These are phyloP conservation scores for Tinamus major DNA, from an alignment of 2,797 vertebrate genomes.

Conservation along the genomic window DNA sequence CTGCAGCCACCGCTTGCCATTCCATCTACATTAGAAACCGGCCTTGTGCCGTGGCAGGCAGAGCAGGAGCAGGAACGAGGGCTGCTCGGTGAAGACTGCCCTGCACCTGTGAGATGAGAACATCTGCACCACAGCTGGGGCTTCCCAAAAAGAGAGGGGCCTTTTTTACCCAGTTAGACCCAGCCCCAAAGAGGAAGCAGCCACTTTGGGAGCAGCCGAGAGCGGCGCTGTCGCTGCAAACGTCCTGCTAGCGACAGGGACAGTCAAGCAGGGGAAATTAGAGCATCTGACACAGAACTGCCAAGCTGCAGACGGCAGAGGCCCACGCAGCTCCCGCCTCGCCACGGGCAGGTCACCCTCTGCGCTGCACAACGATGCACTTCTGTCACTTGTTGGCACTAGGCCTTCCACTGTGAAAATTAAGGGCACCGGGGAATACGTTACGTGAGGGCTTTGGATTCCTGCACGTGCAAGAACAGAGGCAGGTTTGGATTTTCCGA, in stretches of 20 bases:
- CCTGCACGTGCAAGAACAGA: fast-evolving
- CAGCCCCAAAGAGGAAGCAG: not conserved
- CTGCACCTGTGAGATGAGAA: fast-evolving
- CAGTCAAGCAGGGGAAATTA: not conserved
- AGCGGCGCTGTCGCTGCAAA: fast-evolving
- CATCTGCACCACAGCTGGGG: not conserved
- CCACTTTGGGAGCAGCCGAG: not conserved
- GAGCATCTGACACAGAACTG: not conserved
- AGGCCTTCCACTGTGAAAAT: not conserved
- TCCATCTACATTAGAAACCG: not conserved
- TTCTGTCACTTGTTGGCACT: not conserved
- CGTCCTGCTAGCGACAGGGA: not conserved
- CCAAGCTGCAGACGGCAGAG: not conserved
- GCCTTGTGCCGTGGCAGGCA: not conserved
- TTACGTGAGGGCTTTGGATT: not conserved
- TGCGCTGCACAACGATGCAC: not conserved
- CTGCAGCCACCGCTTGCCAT: not conserved
- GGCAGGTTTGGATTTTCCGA: not conserved
- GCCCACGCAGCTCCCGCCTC: not conserved
- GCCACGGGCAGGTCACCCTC: not conserved
- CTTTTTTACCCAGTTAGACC: not conserved
- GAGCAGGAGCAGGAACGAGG: not conserved
- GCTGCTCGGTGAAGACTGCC: not conserved
- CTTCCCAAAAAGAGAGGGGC: not conserved
- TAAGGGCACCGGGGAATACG: fast-evolving